Conservation (phyloP, 92 coral and sea anemone genomes). For the Epizoanthus fatuus region DNA sequence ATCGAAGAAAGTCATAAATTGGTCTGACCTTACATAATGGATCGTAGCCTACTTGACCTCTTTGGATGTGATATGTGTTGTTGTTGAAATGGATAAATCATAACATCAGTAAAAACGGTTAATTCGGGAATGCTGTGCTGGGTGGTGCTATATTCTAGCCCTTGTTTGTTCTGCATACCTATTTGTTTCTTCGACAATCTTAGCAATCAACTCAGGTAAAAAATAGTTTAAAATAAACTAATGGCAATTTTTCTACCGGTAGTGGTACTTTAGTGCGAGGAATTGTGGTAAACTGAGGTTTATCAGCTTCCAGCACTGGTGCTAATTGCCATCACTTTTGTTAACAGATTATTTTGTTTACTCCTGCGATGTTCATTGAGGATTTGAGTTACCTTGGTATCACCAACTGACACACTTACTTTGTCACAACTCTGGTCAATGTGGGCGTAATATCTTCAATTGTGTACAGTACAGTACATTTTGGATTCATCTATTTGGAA, state of each 20-base stretch:
- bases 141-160: not conserved
- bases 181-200: conserved; percentile 21
- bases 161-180: conserved; percentile 23
- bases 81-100: conserved; percentile 62
- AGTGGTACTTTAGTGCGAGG: conserved; percentile 3
- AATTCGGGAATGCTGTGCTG: not conserved
- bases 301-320: not conserved
- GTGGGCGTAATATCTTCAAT: too few relatives aligned
- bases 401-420: too few relatives aligned
- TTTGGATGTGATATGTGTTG: conserved; percentile 41
- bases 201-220: not conserved
- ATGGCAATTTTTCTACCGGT: not conserved
- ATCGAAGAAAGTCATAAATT: too few relatives aligned
- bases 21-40: too few relatives aligned
- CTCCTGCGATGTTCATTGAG: too few relatives aligned
- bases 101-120: conserved; percentile 53
- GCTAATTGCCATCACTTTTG: too few relatives aligned
- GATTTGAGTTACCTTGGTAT: too few relatives aligned
- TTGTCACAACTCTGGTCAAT: too few relatives aligned
- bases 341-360: too few relatives aligned
- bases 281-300: conserved; percentile 20
- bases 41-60: conserved; percentile 49
- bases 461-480: too few relatives aligned
- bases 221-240: conserved; percentile 22
- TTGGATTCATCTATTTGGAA: too few relatives aligned